A percentile compares a stretch with the other conserved stretches of the same genome.
These are phyloP conservation scores for Merodon equestris DNA, from an alignment of 2,888 invertebrate species.

Conservation along the genomic window DNA sequence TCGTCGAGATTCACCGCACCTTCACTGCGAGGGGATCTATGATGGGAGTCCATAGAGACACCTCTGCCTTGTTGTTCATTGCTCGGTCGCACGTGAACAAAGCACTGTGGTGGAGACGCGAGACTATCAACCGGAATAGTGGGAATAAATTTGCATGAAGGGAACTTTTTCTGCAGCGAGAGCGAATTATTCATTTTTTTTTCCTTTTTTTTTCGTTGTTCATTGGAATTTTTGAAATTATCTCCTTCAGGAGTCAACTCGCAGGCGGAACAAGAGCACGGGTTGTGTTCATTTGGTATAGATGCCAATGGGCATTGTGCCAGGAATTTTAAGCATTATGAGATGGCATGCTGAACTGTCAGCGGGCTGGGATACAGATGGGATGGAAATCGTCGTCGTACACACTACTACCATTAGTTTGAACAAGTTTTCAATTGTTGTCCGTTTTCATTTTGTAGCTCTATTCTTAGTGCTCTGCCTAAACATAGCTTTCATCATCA, in stretches of 20 bases:
- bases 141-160: constrained; percentile 57
- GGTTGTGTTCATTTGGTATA: constrained; percentile 24
- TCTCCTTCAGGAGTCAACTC: constrained; percentile 56
- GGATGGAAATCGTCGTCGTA: too few relatives aligned
- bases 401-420: constrained; percentile 39
- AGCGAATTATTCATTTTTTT: constrained; percentile 31
- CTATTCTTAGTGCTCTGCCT: too few relatives aligned
- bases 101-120: constrained; percentile 20
- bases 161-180: constrained; percentile 49
- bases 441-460: neutral
- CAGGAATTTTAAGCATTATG: constrained; percentile 47
- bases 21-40: too few relatives aligned
- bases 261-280: constrained; percentile 8
- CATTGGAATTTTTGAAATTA: constrained; percentile 47
- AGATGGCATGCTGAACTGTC: neutral
- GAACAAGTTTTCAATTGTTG: constrained; percentile 38
- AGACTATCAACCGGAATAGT: constrained; percentile 11
- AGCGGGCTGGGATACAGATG: neutral
- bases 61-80: constrained; percentile 35
- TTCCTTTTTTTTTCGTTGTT: neutral
- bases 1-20: neutral
- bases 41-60: too few relatives aligned
- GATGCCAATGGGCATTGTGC: constrained; percentile 63
- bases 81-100: constrained; percentile 10
- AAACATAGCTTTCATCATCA: too few relatives aligned